Conservation (phyloP, 2,888 invertebrate genomes). For the Sinodicranocentrus sp. region DNA sequence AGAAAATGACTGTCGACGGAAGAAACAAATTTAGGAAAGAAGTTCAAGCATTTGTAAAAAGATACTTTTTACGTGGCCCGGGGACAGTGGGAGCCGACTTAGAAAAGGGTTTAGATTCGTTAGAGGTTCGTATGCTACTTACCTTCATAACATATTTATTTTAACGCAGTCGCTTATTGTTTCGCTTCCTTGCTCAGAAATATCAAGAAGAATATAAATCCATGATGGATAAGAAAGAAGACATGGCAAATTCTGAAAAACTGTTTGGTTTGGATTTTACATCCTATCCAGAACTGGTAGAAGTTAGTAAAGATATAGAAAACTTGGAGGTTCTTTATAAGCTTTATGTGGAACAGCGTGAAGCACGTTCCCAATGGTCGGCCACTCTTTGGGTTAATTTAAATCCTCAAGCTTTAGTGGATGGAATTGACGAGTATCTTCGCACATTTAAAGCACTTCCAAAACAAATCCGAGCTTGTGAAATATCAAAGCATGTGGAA, state of each 20-base stretch:
- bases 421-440: slow-evolving; percentile 91
- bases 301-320: slow-evolving; percentile 79
- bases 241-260: slow-evolving; percentile 86
- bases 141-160: background rate
- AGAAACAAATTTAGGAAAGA: slow-evolving; percentile 84
- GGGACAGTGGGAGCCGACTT: slow-evolving; percentile 88
- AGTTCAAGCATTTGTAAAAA: slow-evolving; percentile 84
- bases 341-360: slow-evolving; percentile 88
- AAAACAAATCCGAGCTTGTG: slow-evolving; percentile 81
- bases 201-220: slow-evolving; percentile 84
- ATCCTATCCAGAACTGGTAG: slow-evolving; percentile 87
- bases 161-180: too few relatives aligned
- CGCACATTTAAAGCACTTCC: slow-evolving; percentile 88
- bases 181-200: slow-evolving; percentile 80
- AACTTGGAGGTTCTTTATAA: slow-evolving; percentile 86
- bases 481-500: slow-evolving; percentile 86
- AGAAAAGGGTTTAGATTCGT: slow-evolving; percentile 85
- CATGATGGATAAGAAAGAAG: slow-evolving; percentile 83
- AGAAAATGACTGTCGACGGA: slow-evolving; percentile 87
- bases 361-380: slow-evolving; percentile 89
- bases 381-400: slow-evolving; percentile 93
- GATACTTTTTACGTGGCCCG: slow-evolving; percentile 88
- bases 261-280: slow-evolving; percentile 92
- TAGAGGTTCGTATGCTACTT: slow-evolving; percentile 82
- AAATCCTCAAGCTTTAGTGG: slow-evolving; percentile 89